Conservation (phyloP, 64 coral and sea anemone species). For the Montipora cactus region DNA sequence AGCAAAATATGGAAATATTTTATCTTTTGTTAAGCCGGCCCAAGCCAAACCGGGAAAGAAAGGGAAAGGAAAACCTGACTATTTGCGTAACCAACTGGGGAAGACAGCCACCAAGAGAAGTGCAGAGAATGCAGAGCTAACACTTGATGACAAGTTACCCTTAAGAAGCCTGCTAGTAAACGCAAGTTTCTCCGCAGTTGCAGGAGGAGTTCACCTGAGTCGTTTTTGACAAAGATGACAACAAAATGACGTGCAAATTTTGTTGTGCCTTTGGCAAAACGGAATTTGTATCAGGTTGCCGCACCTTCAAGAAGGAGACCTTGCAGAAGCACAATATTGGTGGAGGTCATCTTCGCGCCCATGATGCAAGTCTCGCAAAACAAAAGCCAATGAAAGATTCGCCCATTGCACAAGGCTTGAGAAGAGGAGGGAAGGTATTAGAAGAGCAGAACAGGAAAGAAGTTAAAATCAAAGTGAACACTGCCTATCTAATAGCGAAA, state of each 20-base stretch:
- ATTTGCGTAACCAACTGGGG: not conserved
- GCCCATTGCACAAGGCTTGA: no score
- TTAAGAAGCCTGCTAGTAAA: not conserved
- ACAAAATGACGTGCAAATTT: slow-evolving; percentile 12
- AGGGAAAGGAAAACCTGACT: not conserved
- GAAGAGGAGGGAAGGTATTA: no score
- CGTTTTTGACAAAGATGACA: no score
- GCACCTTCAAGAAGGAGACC: slow-evolving; percentile 44
- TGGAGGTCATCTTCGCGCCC: slow-evolving; percentile 19
- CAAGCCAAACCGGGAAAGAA: slow-evolving; percentile 11
- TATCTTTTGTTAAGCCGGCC: slow-evolving; percentile 8
- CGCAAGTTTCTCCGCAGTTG: not conserved
- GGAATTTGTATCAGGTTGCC: slow-evolving; percentile 25
- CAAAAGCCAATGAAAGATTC: slow-evolving; percentile 10
- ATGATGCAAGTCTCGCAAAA: slow-evolving; percentile 30
- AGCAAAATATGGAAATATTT: slow-evolving; percentile 9
- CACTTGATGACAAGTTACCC: slow-evolving; percentile 10
- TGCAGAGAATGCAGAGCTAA: not conserved
- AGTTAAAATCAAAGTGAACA: slow-evolving; percentile 1
- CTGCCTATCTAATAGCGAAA: slow-evolving; percentile 37
- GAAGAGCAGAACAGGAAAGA: no score
- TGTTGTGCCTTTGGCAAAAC: slow-evolving; percentile 56
- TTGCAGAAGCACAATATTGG: slow-evolving; percentile 12
- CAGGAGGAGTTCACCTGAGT: no score
- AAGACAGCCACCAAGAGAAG: not conserved